Percentiles rank a stretch among this genome's conserved stretches.
Conservation (phyloP, 2,113 vertebrate genomes). For the Boleophthalmus pectinirostris region DNA sequence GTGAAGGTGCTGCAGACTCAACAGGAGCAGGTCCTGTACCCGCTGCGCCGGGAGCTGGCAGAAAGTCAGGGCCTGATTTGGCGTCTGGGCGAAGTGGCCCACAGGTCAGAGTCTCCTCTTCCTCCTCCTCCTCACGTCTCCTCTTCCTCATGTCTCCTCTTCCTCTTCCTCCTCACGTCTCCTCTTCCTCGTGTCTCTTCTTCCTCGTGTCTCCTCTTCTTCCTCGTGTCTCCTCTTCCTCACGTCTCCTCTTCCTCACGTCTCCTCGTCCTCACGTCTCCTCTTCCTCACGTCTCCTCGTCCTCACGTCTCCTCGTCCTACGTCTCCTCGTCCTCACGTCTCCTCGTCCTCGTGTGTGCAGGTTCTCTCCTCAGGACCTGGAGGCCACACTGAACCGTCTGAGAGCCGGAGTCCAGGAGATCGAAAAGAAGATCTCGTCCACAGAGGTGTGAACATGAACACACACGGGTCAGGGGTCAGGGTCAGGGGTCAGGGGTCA, state of each 20-base stretch:
- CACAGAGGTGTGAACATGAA: slow-evolving; percentile 50
- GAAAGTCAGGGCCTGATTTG: slow-evolving; percentile 49
- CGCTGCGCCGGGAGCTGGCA: slow-evolving; percentile 45
- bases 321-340: too few species aligned
- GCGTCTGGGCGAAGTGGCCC: slow-evolving; percentile 54
- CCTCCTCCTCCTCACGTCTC: not conserved
- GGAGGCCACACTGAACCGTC: slow-evolving; percentile 18
- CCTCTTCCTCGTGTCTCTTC: too few species aligned
- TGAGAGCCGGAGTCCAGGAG: slow-evolving; percentile 55
- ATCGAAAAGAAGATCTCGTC: slow-evolving; percentile 56
- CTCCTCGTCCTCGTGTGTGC: not conserved
- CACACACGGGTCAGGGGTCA: too few species aligned
- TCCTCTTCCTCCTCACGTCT: too few species aligned
- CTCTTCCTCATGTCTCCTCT: too few species aligned
- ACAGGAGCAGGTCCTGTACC: slow-evolving; percentile 35
- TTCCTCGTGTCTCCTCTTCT: too few species aligned
- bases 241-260: too few species aligned
- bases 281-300: too few species aligned
- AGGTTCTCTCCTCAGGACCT: slow-evolving; percentile 55
- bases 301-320: too few species aligned
- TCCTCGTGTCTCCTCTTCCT: too few species aligned
- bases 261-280: too few species aligned
- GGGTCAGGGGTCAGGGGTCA: too few species aligned
- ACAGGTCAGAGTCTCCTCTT: slow-evolving; percentile 48
- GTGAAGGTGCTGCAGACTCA: slow-evolving; percentile 54